Evolutionary conservation across 2,888 invertebrate genomes (phyloP).

Genomic region (Andrena dorsata): DNA sequence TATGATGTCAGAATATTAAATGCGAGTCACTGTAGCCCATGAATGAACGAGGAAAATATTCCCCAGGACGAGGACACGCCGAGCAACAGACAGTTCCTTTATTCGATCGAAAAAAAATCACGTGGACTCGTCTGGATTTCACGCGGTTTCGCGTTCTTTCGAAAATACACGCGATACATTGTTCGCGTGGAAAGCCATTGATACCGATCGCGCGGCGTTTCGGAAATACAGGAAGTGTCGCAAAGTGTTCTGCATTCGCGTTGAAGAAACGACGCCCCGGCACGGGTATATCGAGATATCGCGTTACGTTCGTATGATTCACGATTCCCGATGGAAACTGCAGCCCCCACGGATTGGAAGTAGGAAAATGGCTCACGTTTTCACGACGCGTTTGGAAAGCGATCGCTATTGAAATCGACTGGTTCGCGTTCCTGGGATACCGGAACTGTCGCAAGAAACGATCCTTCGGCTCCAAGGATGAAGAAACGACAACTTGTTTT

Average conservation of each 20-base stretch:
- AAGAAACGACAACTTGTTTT: conserved; percentile 17
- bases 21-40: neutral
- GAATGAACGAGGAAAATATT: neutral
- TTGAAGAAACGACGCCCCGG: conserved; percentile 33
- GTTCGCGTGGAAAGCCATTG: conserved; percentile 42
- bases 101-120: neutral
- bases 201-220: conserved; percentile 64
- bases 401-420: conserved; percentile 41
- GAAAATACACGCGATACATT: conserved; percentile 1
- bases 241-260: conserved; percentile 48
- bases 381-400: conserved; percentile 45
- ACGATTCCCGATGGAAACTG: conserved; percentile 13
- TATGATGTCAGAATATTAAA: no score
- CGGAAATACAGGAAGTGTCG: conserved; percentile 69
- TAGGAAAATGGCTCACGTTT: conserved; percentile 17
- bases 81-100: neutral
- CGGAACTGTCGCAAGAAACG: conserved; percentile 58
- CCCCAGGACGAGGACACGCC: neutral
- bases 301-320: conserved; percentile 28
- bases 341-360: neutral
- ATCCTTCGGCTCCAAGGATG: conserved; percentile 19
- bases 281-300: conserved; percentile 24
- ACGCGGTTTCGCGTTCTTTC: neutral
- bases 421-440: conserved; percentile 49
- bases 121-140: neutral